Conservation (phyloP, 1,140 invertebrate genomes). For the Paracyclopina nana region DNA sequence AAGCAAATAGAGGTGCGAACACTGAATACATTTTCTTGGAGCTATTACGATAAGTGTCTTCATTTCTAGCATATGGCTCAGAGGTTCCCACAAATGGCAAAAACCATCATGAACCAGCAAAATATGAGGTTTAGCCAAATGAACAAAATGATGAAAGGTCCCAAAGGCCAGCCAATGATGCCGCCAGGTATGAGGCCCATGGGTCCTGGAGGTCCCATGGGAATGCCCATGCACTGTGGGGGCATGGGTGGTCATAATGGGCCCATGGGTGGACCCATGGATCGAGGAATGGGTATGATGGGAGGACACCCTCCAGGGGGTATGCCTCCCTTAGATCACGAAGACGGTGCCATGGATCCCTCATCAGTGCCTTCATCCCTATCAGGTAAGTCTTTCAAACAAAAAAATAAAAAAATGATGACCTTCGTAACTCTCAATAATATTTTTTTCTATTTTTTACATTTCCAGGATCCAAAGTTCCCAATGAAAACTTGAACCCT, state of each 20-base stretch:
- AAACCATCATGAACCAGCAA: conserved; percentile 16
- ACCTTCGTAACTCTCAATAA: too few species aligned
- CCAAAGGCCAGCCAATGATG: conserved; percentile 17
- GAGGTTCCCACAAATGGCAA: conserved; percentile 6
- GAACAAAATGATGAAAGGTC: conserved; percentile 19
- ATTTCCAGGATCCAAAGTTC: conserved; percentile 29
- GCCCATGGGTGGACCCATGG: conserved; percentile 20
- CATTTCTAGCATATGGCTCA: not conserved
- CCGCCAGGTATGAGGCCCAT: conserved; percentile 17
- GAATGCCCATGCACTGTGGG: conserved; percentile 18
- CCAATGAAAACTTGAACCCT: conserved; percentile 87
- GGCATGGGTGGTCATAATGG: conserved; percentile 18
- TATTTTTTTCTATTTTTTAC: not conserved
- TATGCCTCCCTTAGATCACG: too few species aligned
- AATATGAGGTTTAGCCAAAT: conserved; percentile 11
- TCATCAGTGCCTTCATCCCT: too few species aligned
- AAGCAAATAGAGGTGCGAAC: conserved; percentile 64
- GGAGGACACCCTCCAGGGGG: conserved; percentile 13
- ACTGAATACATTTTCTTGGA: not conserved
- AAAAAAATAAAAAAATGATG: too few species aligned
- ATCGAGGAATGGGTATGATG: conserved; percentile 17
- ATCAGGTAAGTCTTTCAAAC: too few species aligned
- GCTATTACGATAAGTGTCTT: not conserved
- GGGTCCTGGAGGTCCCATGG: conserved; percentile 19
- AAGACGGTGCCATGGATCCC: too few species aligned